Evolutionary conservation across 2,113 vertebrate genomes (phyloP).

Genomic region (Callithrix jacchus): DNA sequence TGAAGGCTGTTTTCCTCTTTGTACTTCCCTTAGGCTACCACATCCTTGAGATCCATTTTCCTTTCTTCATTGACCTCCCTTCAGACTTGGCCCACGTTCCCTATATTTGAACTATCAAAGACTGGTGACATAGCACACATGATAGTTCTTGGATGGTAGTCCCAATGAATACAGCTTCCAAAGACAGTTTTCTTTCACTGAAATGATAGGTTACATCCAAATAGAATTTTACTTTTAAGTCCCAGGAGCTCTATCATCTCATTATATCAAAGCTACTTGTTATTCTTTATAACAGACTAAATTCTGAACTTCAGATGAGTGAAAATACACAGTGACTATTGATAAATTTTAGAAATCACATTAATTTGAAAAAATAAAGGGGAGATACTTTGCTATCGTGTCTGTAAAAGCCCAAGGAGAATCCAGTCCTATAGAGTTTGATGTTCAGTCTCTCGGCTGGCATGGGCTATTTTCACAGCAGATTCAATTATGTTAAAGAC

Average conservation of each 20-base stretch:
- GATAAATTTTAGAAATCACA: background rate
- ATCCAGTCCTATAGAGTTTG: background rate
- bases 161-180: background rate
- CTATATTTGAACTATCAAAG: background rate
- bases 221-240: background rate
- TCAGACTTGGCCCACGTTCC: background rate
- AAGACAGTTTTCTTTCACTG: background rate
- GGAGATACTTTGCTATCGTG: background rate
- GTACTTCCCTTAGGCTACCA: background rate
- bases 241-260: background rate
- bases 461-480: background rate
- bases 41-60: background rate
- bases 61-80: background rate
- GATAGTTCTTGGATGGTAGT: background rate
- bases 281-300: background rate
- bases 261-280: background rate
- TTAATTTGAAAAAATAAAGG: constrained; percentile 21
- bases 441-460: background rate
- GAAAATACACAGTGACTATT: background rate
- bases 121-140: background rate
- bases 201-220: background rate
- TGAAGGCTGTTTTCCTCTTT: background rate
- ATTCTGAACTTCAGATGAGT: background rate
- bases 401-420: background rate
- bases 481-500: background rate